phyloP scores from a whole-genome alignment of 2,797 vertebrate species.

The Gallirallus australis region DNA sequence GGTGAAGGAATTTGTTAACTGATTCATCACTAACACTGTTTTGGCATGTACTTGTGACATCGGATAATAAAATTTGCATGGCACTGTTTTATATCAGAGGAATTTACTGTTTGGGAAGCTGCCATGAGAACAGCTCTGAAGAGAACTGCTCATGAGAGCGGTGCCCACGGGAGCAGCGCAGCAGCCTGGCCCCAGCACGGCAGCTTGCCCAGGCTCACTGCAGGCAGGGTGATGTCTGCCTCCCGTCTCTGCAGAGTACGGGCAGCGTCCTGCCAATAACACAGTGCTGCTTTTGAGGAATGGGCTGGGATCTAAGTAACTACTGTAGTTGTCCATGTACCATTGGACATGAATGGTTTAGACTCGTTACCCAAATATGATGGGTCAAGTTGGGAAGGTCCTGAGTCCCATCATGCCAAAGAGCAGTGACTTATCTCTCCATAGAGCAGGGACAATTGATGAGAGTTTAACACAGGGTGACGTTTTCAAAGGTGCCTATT shows the following conservation, averaged over 20 bases:
- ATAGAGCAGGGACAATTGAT: not conserved
- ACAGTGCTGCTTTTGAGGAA: not conserved
- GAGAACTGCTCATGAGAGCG: not conserved
- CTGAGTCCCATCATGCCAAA: not conserved
- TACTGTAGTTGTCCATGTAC: not conserved
- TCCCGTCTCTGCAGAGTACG: not conserved
- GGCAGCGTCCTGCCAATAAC: not conserved
- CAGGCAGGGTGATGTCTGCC: not conserved
- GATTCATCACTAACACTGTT: not conserved
- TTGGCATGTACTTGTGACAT: not conserved
- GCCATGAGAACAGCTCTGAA: not conserved
- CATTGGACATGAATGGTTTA: not conserved
- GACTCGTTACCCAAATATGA: not conserved
- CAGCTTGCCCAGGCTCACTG: not conserved
- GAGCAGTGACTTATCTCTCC: not conserved
- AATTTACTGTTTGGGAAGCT: constrained; percentile 7
- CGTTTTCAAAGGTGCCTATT: not conserved
- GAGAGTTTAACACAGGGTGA: not conserved
- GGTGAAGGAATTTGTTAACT: not conserved
- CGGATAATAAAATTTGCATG: not conserved
- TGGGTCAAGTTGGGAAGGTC: not conserved
- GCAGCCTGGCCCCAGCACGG: not conserved
- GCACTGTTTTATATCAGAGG: not conserved
- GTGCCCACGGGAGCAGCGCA: accelerated
- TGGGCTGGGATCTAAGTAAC: not conserved